These are phyloP conservation scores for Cydia pomonella DNA, from an alignment of 1,140 invertebrate species.

Conservation along the genomic window DNA sequence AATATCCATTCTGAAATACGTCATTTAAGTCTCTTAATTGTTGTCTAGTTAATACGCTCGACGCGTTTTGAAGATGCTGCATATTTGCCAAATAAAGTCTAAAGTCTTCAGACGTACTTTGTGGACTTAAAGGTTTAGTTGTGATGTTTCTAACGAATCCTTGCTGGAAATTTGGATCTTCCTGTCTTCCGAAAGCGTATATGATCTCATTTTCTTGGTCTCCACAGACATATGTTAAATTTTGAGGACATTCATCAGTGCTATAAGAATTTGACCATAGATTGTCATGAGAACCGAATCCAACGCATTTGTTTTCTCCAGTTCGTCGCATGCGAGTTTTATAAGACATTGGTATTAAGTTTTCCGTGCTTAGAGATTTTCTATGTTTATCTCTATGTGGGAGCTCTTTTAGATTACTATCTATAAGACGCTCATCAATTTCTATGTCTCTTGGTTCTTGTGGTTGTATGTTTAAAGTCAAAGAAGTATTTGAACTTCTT, in stretches of 20 bases:
- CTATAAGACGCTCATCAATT: constrained; percentile 70
- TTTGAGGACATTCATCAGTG: constrained; percentile 64
- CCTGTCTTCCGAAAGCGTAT: constrained; percentile 72
- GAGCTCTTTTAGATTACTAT: constrained; percentile 59
- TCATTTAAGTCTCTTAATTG: constrained; percentile 81
- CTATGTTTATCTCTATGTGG: constrained; percentile 74
- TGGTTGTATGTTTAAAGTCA: constrained; percentile 73
- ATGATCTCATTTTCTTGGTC: constrained; percentile 78
- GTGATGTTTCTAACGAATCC: constrained; percentile 81
- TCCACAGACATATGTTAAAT: constrained; percentile 73
- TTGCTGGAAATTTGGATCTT: constrained; percentile 62
- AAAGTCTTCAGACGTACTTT: constrained; percentile 84
- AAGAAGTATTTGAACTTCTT: constrained; percentile 74
- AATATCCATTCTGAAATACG: constrained; percentile 81
- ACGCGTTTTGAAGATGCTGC: constrained; percentile 85
- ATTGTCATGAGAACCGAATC: constrained; percentile 78
- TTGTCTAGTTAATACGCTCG: constrained; percentile 81
- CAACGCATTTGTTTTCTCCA: constrained; percentile 58
- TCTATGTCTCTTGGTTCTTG: constrained; percentile 74
- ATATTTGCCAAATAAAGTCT: constrained; percentile 86
- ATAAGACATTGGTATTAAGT: constrained; percentile 78
- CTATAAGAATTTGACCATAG: constrained; percentile 70
- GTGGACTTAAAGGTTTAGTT: constrained; percentile 82
- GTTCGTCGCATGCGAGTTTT: constrained; percentile 61
- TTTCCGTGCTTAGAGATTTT: constrained; percentile 82